These are phyloP conservation scores for Caenorhabditis brenneri DNA, from an alignment of 1,140 invertebrate genomes.

Conservation along the genomic window DNA sequence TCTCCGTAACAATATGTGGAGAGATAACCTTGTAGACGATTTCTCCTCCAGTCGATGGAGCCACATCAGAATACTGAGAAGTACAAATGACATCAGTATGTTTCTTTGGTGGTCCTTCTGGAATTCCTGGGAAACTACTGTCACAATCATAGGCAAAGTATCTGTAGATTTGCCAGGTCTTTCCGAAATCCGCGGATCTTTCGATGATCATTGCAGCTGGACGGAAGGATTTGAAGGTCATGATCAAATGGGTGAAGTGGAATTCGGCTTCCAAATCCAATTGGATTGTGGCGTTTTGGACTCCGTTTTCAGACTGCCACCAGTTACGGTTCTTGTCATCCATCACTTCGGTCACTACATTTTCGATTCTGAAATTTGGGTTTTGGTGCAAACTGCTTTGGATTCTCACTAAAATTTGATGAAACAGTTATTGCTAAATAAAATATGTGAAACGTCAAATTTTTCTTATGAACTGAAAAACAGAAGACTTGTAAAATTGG, in stretches of 20 bases:
- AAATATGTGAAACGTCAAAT: no score
- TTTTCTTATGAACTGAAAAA: no score
- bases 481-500: no score
- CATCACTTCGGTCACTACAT: conserved; percentile 84
- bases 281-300: conserved; percentile 79
- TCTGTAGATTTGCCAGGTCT: conserved; percentile 87
- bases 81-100: conserved; percentile 89
- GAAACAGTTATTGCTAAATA: no score
- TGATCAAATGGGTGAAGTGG: conserved; percentile 95
- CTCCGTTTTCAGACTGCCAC: conserved; percentile 94
- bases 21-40: conserved; percentile 86
- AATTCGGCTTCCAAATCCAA: conserved; percentile 93
- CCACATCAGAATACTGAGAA: conserved; percentile 83
- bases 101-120: conserved; percentile 77
- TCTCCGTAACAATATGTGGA: conserved; percentile 82
- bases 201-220: conserved; percentile 95
- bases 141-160: conserved; percentile 92
- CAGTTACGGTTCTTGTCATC: conserved; percentile 77
- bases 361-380: conserved; percentile 79
- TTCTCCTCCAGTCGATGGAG: conserved; percentile 87
- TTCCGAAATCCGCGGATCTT: conserved; percentile 88
- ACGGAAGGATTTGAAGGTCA: conserved; percentile 91
- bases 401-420: no score
- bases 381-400: no score
- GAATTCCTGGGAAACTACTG: conserved; percentile 82